Percentiles rank a stretch among this genome's conserved stretches.
These are phyloP conservation scores for Knipowitschia caucasica DNA, from an alignment of 2,797 vertebrate genomes.

Conservation along the genomic window DNA sequence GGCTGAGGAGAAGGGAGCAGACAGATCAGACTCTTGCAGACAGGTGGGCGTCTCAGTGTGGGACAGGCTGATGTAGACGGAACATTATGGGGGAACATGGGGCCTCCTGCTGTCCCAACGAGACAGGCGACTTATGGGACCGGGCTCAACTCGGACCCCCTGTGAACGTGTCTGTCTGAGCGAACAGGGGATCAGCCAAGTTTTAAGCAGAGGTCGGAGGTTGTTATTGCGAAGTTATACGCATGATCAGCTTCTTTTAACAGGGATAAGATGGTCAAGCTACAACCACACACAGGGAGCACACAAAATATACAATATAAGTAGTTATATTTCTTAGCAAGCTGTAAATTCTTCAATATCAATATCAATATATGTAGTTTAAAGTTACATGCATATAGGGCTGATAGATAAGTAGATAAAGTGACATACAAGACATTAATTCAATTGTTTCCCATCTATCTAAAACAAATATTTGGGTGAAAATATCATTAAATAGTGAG, in stretches of 20 bases:
- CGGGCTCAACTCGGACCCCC: conserved; percentile 57
- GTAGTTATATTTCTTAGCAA: no score
- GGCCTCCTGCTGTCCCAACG: conserved; percentile 50
- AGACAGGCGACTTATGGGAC: conserved; percentile 66
- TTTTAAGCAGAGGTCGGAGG: conserved; percentile 45
- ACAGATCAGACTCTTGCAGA: conserved; percentile 12
- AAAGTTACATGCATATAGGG: no score
- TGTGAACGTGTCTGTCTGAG: conserved; percentile 59
- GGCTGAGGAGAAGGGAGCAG: conserved; percentile 30
- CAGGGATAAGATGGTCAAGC: conserved; percentile 17
- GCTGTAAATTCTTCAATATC: no score
- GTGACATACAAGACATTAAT: no score
- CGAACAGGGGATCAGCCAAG: conserved; percentile 48
- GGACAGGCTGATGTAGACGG: conserved; percentile 33
- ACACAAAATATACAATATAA: no score
- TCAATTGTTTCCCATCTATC: no score
- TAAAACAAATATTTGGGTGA: no score
- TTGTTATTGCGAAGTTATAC: conserved; percentile 44
- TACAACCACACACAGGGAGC: conserved; percentile 25
- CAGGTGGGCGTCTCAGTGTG: conserved; percentile 14
- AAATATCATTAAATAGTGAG: no score
- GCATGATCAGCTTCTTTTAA: conserved; percentile 51
- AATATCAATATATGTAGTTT: no score
- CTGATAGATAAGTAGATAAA: no score
- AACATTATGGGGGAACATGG: conserved; percentile 22